Conservation (phyloP, 2,797 vertebrate species). For the Poeciliopsis infans region DNA sequence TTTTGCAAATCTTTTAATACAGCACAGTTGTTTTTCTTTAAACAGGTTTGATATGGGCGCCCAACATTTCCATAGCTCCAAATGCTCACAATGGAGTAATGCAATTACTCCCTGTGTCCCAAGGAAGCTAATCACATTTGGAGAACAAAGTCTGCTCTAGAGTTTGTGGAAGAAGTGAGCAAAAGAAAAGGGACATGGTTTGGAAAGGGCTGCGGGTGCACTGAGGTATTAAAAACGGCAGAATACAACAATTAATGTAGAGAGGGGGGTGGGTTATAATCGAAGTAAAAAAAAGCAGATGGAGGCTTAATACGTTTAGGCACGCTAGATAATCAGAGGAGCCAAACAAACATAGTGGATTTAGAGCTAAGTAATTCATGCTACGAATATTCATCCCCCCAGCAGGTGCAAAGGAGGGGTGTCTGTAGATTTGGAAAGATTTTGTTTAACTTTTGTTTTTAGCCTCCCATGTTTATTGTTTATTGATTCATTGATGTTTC, state of each 20-base stretch:
- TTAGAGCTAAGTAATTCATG: slow-evolving; percentile 57
- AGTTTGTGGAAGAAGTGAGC: slow-evolving; percentile 75
- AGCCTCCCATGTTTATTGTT: slow-evolving; percentile 25
- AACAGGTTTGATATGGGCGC: slow-evolving; percentile 82
- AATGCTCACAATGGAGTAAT: slow-evolving; percentile 80
- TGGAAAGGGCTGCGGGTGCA: slow-evolving; percentile 38
- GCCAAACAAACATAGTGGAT: slow-evolving; percentile 55
- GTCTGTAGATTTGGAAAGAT: slow-evolving; percentile 32
- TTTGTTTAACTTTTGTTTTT: slow-evolving; percentile 45
- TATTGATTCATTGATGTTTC: slow-evolving; percentile 43
- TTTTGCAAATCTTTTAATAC: slow-evolving; percentile 65
- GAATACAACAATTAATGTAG: slow-evolving; percentile 80
- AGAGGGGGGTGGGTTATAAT: slow-evolving; percentile 66
- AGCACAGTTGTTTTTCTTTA: slow-evolving; percentile 66
- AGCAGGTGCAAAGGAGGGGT: slow-evolving; percentile 66
- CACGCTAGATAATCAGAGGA: slow-evolving; percentile 75
- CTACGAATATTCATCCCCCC: slow-evolving; percentile 49
- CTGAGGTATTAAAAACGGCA: slow-evolving; percentile 71
- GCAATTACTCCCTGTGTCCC: slow-evolving; percentile 81
- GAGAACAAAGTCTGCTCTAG: slow-evolving; percentile 81
- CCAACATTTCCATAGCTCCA: slow-evolving; percentile 73
- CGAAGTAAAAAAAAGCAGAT: slow-evolving; percentile 78
- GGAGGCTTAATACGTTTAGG: slow-evolving; percentile 82
- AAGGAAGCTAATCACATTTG: slow-evolving; percentile 84
- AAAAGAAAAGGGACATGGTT: slow-evolving; percentile 60